Base-by-base conservation (phyloP, 2,888 invertebrate genomes). In the Parascotia fuliginaria region DNA sequence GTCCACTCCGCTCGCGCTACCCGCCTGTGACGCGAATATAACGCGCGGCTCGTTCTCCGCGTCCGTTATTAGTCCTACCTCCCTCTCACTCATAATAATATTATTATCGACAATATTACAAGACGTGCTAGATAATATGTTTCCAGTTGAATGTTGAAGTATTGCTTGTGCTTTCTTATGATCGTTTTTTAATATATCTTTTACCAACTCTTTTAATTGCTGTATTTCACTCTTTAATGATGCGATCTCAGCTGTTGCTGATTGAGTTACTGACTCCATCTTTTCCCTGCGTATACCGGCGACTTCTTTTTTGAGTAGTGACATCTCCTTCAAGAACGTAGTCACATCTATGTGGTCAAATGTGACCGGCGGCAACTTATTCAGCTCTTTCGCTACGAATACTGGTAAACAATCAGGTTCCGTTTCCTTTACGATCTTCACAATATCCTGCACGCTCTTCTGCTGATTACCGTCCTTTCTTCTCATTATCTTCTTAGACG, bases 261-360 rank as follows among this genome's bases (percentile, higher is more conserved):
- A 14, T 33, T 13, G 1, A 7, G 33, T 6, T 33, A 4, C 14
- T n/a, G 7, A 13, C 9, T 9, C 2, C 15, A 9, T 24, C 27
- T 9, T 39, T 14, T 28, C 15, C 4, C 28, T 29, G 5, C 15
- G 27, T 9, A 39, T 3, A 5, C 11, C 32, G 13, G 46, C 46
- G 0, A 50, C 37, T 27, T 50, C 44, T 27, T 40, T 31, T 27
- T 48, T 54, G 3, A 54, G 13, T 3, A 48, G 0, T 9, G 27
- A 12, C 36, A 54, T 54, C 36, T 54, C 53, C 12, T 48, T 47
- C 0, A 54, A 42, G 13, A 54, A 48, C 16, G 43, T 29, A 11
- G 42, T 42, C 42, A 32, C 42, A 33, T 46, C 46, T 11, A 46
- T 39, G 11, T 46, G 33, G 11, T 48, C 48, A 27, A 50, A 50